Base-by-base conservation (phyloP, 2,888 invertebrate species). In the Clunio marinus region DNA sequence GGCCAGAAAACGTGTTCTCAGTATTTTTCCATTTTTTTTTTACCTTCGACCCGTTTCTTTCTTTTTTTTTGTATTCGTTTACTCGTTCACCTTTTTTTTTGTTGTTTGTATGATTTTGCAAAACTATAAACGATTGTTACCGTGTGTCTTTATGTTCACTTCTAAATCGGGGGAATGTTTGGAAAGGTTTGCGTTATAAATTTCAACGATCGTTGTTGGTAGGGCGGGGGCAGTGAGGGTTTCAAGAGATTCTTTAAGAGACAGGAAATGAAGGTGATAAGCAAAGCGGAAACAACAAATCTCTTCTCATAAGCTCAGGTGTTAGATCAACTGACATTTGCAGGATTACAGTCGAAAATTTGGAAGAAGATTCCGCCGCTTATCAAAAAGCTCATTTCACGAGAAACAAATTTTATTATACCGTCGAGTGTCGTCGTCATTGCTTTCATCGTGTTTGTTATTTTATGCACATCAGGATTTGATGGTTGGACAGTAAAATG, bases 61-160 rank as follows among this genome's bases (percentile, higher is more conserved):
- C 32, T 32, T 32, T 41, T 22, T 1, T 41, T 41, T 41, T 8
- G 8, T n/a, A 7, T n/a, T 41, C 41, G 32, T 24, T 20, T 22
- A 25, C 25, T 13, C 51, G 17, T 22, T 22, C 17, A 27, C 10
- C 57, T n/a, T n/a, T n/a, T n/a, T n/a, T n/a, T n/a, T n/a, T n/a
- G n/a, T n/a, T n/a, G 25, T 57, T 57, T 24, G 51, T 17, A n/a
- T 22, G 51, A 51, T 57, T 57, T 13, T 10, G 15, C 57, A 45
- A 10, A 63, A 63, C 63, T 63, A 63, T 63, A 63, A 63, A 63
- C 28, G 63, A 63, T 63, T 63, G 63, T 60, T 60, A 60, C 60
- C 24, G 37, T 32, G 25, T 35, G 22, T 15, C 1, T 22, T 20
- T 10, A 2, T 32, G 13, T 25, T 27, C 32, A 7, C 32, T 10